A percentile compares a stretch with the other conserved stretches of the same genome.
Conservation (phyloP, 2,113 vertebrate genomes). For the Casuarius casuarius region DNA sequence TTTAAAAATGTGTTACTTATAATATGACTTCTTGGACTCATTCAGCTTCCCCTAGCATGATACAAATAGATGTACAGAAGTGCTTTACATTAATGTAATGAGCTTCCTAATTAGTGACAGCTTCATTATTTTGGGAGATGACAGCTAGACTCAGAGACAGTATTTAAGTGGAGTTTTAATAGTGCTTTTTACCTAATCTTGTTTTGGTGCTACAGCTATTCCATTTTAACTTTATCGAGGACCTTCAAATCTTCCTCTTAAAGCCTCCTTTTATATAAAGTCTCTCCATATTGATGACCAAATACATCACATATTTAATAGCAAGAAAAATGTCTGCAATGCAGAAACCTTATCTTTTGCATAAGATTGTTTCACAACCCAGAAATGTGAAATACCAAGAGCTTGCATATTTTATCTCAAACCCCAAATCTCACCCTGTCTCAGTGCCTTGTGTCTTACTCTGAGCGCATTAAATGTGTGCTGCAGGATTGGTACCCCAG, state of each 20-base stretch:
- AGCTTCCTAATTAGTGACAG: not conserved
- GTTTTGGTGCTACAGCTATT: not conserved
- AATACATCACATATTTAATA: not conserved
- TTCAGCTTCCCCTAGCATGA: not conserved
- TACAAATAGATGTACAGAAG: not conserved
- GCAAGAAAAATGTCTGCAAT: slow-evolving; percentile 38
- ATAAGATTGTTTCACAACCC: not conserved
- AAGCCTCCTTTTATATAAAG: not conserved
- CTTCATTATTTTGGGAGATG: not conserved
- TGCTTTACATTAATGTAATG: not conserved
- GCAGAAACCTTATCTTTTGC: slow-evolving; percentile 10
- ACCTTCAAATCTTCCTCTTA: not conserved
- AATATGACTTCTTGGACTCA: not conserved
- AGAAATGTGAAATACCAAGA: not conserved
- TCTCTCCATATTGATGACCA: not conserved
- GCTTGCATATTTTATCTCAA: not conserved
- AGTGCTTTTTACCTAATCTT: not conserved
- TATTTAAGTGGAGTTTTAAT: not conserved
- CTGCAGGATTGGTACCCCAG: not conserved
- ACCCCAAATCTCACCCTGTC: not conserved
- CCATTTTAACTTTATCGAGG: not conserved
- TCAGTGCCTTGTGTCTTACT: rapidly evolving
- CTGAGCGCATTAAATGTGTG: not conserved
- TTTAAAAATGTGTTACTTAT: not conserved
- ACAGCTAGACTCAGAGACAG: not conserved